Conservation (phyloP, 2,888 invertebrate genomes). For the Lymantria dispar region DNA sequence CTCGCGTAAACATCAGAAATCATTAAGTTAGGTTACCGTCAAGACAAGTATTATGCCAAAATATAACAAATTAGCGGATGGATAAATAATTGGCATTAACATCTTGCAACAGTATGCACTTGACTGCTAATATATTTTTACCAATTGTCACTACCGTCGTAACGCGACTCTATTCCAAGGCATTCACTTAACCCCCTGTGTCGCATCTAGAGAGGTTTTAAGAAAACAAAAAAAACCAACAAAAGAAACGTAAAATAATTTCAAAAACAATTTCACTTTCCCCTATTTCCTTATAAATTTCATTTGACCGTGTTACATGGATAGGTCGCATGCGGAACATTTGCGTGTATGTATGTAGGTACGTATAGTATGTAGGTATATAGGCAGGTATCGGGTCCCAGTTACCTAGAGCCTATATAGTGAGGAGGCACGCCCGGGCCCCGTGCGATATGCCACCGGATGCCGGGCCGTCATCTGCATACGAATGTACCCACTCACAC, state of each 20-base stretch:
- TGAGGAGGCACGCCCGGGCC: constrained; percentile 18
- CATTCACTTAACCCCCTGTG: too few species aligned
- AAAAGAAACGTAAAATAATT: not conserved
- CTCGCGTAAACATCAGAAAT: too few species aligned
- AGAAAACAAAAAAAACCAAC: not conserved
- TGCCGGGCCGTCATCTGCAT: constrained; percentile 29
- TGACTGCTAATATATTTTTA: too few species aligned
- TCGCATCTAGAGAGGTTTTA: too few species aligned
- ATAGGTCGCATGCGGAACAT: constrained; percentile 17
- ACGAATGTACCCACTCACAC: constrained; percentile 28
- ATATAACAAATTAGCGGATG: too few species aligned
- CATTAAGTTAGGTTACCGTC: too few species aligned
- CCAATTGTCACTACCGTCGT: too few species aligned
- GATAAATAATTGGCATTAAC: too few species aligned
- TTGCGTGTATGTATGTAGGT: constrained; percentile 20
- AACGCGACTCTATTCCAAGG: too few species aligned
- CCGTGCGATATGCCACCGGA: constrained; percentile 14
- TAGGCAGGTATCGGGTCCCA: constrained; percentile 11
- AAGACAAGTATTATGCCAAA: too few species aligned
- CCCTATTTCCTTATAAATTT: constrained; percentile 15
- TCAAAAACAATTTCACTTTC: constrained; percentile 1
- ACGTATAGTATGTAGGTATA: not conserved
- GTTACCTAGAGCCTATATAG: constrained; percentile 23
- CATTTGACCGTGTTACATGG: constrained; percentile 19
- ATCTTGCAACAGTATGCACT: too few species aligned